Evolutionary conservation across 2,797 vertebrate genomes (phyloP).

Genomic region (Acomys russatus): DNA sequence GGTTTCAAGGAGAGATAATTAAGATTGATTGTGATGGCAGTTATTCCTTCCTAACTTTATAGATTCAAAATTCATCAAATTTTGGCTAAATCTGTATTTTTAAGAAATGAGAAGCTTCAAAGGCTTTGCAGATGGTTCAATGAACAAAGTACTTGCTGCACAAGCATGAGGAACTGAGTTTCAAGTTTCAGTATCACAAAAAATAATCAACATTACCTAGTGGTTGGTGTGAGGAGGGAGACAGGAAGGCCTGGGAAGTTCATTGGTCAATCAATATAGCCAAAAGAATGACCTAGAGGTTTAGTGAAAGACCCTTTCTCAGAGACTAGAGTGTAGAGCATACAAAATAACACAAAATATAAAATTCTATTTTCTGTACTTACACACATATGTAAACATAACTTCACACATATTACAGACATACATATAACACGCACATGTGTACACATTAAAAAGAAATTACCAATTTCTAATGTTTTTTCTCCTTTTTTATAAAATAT

Average conservation of each 20-base stretch:
- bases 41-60: constrained; percentile 15
- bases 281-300: neutral
- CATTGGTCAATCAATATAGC: neutral
- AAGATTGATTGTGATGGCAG: constrained; percentile 22
- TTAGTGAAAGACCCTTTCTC: neutral
- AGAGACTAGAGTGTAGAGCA: too few species aligned
- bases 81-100: neutral
- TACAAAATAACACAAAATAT: neutral
- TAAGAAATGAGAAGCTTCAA: neutral
- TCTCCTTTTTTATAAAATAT: too few species aligned
- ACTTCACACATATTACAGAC: neutral
- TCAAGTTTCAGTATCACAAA: neutral
- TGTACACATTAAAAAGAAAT: neutral
- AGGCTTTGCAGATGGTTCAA: neutral
- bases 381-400: neutral
- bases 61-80: constrained; percentile 5
- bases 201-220: neutral
- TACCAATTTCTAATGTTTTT: neutral
- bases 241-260: neutral
- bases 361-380: neutral
- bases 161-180: neutral
- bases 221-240: neutral
- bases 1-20: constrained; percentile 17
- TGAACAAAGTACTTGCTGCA: too few species aligned
- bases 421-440: neutral